These are phyloP conservation scores for Petaurus breviceps DNA, from an alignment of 2,113 vertebrate genomes.

Conservation along the genomic window DNA sequence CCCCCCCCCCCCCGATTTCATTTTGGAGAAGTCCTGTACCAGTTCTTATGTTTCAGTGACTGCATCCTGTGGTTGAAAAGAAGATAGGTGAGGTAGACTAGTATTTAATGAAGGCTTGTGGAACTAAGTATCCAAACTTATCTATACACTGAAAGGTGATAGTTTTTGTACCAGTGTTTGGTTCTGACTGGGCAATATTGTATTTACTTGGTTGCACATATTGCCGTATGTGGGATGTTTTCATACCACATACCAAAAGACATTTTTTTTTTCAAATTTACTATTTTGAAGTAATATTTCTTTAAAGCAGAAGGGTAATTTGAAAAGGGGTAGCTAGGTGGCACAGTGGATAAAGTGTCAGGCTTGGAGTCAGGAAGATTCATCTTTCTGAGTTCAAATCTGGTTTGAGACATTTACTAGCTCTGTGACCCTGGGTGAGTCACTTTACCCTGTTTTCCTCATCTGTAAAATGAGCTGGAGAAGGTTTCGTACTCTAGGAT, in stretches of 20 bases:
- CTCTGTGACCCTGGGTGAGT: neutral
- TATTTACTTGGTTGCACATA: neutral
- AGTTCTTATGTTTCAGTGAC: neutral
- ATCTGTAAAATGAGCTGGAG: neutral
- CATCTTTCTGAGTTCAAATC: neutral
- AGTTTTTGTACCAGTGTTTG: neutral
- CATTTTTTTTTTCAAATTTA: neutral
- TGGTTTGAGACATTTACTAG: neutral
- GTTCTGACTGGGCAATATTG: neutral
- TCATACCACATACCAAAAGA: neutral
- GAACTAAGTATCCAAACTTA: neutral
- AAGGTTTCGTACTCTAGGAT: neutral
- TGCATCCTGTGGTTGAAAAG: neutral
- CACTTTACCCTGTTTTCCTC: neutral
- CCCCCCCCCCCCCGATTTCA: neutral
- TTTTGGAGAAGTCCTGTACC: neutral
- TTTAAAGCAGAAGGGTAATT: neutral
- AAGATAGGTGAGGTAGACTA: neutral
- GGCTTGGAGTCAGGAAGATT: neutral
- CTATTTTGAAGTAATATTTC: neutral
- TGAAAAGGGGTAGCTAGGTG: constrained; percentile 10
- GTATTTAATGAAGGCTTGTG: neutral
- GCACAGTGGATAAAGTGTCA: too few relatives aligned
- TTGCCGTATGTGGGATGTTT: neutral
- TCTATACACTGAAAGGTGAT: neutral